These are phyloP conservation scores for Drosophila subsilvestris DNA, from an alignment of 2,888 invertebrate species.

Conservation along the genomic window DNA sequence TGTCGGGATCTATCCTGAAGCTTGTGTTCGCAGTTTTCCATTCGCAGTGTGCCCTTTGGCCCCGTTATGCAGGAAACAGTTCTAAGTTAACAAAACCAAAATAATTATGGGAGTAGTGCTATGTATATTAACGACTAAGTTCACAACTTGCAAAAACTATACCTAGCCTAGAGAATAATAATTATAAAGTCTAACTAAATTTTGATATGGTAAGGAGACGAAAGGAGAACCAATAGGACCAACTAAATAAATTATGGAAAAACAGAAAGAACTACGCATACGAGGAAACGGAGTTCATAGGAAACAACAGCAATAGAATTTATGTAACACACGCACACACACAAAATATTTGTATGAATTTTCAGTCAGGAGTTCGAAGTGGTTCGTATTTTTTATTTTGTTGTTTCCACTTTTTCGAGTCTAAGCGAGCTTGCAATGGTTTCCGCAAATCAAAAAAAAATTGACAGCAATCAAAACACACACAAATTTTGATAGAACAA, in stretches of 20 bases:
- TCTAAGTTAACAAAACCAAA: conserved; percentile 67
- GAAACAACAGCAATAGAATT: conserved; percentile 55
- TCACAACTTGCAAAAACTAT: conserved; percentile 46
- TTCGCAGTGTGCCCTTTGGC: neutral
- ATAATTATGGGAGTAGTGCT: conserved; percentile 18
- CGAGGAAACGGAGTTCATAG: conserved; percentile 39
- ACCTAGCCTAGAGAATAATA: conserved; percentile 50
- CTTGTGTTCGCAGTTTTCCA: conserved; percentile 36
- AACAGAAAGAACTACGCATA: neutral
- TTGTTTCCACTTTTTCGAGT: conserved; percentile 38
- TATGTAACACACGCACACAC: conserved; percentile 32
- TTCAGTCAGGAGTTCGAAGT: conserved; percentile 18
- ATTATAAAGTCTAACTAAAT: conserved; percentile 62
- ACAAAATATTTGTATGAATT: conserved; percentile 6
- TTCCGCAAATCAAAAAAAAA: conserved; percentile 62
- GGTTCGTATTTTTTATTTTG: conserved; percentile 32
- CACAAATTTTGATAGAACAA: conserved; percentile 53
- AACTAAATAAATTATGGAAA: conserved; percentile 46
- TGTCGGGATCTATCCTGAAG: neutral
- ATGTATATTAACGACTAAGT: conserved; percentile 50
- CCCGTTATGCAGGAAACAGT: conserved; percentile 60
- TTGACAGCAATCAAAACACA: conserved; percentile 40
- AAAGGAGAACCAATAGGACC: conserved; percentile 72
- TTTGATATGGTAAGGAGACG: conserved; percentile 41
- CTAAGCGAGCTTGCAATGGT: conserved; percentile 82